phyloP scores from a whole-genome alignment of 2,113 vertebrate genomes.

The Cyanoderma ruficeps region DNA sequence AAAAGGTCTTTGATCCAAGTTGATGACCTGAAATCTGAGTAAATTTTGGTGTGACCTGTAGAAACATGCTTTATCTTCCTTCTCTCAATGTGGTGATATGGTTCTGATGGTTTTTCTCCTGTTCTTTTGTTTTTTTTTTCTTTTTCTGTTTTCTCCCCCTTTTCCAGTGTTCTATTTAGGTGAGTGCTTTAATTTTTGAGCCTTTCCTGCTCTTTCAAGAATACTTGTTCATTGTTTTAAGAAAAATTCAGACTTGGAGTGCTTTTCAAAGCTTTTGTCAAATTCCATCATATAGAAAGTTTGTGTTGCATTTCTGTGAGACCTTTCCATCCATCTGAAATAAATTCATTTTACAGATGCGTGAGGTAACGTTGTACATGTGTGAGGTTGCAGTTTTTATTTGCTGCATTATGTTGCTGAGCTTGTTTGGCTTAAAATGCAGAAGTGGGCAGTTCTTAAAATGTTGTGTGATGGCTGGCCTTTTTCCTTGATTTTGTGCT shows the following conservation, averaged over 20 bases:
- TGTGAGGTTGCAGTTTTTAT: slow-evolving; percentile 61
- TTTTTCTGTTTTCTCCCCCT: slow-evolving; percentile 39
- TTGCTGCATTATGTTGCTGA: slow-evolving; percentile 65
- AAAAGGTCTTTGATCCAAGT: neutral
- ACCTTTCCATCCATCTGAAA: slow-evolving; percentile 66
- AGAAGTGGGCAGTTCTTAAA: slow-evolving; percentile 50
- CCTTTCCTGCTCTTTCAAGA: slow-evolving; percentile 37
- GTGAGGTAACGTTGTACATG: slow-evolving; percentile 12
- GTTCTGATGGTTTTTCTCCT: slow-evolving; percentile 74
- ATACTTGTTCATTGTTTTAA: slow-evolving; percentile 61
- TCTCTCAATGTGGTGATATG: slow-evolving; percentile 21
- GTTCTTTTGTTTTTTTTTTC: slow-evolving; percentile 15
- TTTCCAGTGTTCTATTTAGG: slow-evolving; percentile 80
- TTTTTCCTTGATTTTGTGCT: slow-evolving; percentile 19
- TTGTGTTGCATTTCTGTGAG: slow-evolving; percentile 68
- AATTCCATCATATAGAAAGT: slow-evolving; percentile 52
- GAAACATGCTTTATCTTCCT: slow-evolving; percentile 20
- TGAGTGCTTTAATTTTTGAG: slow-evolving; percentile 74
- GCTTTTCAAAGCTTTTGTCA: slow-evolving; percentile 66
- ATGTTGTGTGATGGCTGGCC: slow-evolving; percentile 52
- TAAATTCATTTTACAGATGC: slow-evolving; percentile 60
- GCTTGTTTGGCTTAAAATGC: slow-evolving; percentile 74
- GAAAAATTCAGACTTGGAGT: slow-evolving; percentile 44
- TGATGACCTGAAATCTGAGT: slow-evolving; percentile 9
- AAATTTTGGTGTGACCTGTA: slow-evolving; percentile 16